These are phyloP conservation scores for Archivesica marissinica DNA, from an alignment of 1,140 invertebrate genomes.

Conservation along the genomic window DNA sequence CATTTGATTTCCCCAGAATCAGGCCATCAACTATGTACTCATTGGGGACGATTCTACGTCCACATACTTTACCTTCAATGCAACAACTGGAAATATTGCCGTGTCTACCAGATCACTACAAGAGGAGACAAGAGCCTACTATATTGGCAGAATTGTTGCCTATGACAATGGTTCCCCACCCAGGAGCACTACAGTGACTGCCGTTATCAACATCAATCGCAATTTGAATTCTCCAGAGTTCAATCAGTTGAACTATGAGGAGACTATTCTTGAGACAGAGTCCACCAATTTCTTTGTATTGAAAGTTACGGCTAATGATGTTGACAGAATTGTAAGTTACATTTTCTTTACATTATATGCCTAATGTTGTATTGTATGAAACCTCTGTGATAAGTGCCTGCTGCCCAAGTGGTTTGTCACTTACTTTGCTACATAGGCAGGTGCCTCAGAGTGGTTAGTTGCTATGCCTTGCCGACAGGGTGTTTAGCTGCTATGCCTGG, in stretches of 20 bases:
- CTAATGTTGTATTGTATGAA: background rate
- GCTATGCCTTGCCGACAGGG: too few species aligned
- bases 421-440: too few species aligned
- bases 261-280: constrained; percentile 70
- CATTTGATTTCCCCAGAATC: constrained; percentile 36
- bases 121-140: constrained; percentile 55
- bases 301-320: constrained; percentile 70
- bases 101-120: constrained; percentile 45
- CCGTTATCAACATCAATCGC: constrained; percentile 71
- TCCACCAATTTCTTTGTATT: constrained; percentile 60
- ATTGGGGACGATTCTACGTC: constrained; percentile 74
- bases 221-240: constrained; percentile 94
- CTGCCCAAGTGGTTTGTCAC: too few species aligned
- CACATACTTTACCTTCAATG: constrained; percentile 70
- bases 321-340: constrained; percentile 74
- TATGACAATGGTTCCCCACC: constrained; percentile 75
- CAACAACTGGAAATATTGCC: constrained; percentile 64
- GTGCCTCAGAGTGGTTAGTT: too few species aligned
- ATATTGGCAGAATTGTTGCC: constrained; percentile 73
- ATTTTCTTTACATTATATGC: background rate
- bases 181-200: constrained; percentile 70
- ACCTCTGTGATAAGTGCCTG: too few species aligned
- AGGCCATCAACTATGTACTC: constrained; percentile 55
- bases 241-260: constrained; percentile 52
- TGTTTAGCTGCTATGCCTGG: too few species aligned